Base-by-base conservation (phyloP, 2,888 invertebrate genomes). In the Noctua fimbriata region DNA sequence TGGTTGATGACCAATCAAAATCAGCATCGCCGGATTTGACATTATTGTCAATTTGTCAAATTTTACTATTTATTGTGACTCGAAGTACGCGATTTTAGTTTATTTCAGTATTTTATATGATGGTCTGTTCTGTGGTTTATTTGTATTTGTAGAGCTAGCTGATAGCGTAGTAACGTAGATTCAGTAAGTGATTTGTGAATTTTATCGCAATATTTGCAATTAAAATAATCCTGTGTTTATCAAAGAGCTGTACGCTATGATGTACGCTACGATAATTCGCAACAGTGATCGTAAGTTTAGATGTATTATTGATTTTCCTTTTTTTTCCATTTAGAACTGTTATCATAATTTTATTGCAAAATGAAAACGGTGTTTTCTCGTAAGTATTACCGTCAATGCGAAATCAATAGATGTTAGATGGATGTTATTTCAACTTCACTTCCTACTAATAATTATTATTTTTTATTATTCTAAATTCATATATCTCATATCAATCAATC, bases 231-330 rank as follows among this genome's bases (percentile, higher is more conserved):
- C 47, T 44, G 32, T 66, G 28, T 69, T 28, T 63, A 60, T 6
- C 69, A 73, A 60, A 28, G 28, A 74, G 69, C 47, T 60, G 49
- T 76, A 73, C 76, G 81, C 0, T 75, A 87, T 78, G 77, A 7
- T 41, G 66, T 41, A 41, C 41, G 41, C 41, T 7, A 69, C 58
- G 47, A 60, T 65, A 69, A 47, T 75, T 83, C 58, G 36, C 70
- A 32, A 70, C 63, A 69, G 70, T 75, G 58, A 81, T 66, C 78
- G 87, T 88, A 87, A 88, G 88, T 89, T 73, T 28, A 52, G 72
- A 41, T 73, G 55, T 52, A 49, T 55, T 84, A 76, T 79, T 67
- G 76, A 77, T 85, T 81, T 79, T 87, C 69, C 69, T 44, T 74
- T 66, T 21, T 14, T 12, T 0, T 28, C 24, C 36, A 52, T 60